Evolutionary conservation across 1,140 invertebrate species (phyloP), one percentile per base, ranked within the genome.

Genomic region (Microvelia longipes): DNA sequence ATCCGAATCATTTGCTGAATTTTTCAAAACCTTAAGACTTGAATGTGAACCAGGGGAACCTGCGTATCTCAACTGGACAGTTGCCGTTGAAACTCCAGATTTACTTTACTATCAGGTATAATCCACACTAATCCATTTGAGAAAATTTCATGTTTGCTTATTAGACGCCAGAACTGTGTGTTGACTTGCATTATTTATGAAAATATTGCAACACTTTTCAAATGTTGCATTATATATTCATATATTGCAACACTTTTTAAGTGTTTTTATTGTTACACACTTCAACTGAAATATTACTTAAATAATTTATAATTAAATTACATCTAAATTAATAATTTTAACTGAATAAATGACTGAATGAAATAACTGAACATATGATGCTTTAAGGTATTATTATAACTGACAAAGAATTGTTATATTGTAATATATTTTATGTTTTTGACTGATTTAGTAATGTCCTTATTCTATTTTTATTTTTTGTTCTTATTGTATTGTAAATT

Each of bases 71-170:
- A 85, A 88, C 74, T 94, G 91, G 91, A 92, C 89, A 0, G 91
- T 94, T 11, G 84, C 88, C 0, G 77, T 85, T 67, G 86, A 92
- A 75, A 90, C 91, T 0, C 92, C 92, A 0, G 86, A 92, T 79
- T 76, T 88, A 61, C 80, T 94, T 1, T 94, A 93, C 76, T 94
- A 96, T 81, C 93, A 95, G 85, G 93, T 95, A 80, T 78, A 68
- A 76, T 19, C 19, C 19, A 11, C 35, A 11, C 35, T n/a, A n/a
- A n/a, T n/a, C n/a, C n/a, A n/a, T 60, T 60, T 60, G 19, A 11
- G 19, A 11, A 60, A 11, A 60, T 60, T 60, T 19, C 35, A 60
- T 19, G 11, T 11, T 19, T 19, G 11, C 35, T 60, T 11, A 19
- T 60, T 11, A 19, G 35, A 19, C 35, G 11, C 11, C 29, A 11